These are phyloP conservation scores for Ceuthmochares aereus DNA, from an alignment of 2,113 vertebrate species.

Conservation along the genomic window DNA sequence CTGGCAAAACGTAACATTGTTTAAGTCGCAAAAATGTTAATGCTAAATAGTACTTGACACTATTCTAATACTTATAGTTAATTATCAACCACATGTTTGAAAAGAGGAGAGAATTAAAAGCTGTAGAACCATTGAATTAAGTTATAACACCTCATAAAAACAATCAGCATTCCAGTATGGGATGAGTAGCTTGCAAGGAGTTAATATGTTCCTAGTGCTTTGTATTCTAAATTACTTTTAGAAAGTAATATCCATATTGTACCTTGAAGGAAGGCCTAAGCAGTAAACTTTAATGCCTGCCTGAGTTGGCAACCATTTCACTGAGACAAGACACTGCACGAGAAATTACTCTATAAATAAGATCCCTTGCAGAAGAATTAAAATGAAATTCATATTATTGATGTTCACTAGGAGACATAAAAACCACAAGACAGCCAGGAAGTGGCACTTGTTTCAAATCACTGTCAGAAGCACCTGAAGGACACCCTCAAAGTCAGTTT, in stretches of 20 bases:
- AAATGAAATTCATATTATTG: constrained; percentile 83
- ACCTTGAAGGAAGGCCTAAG: constrained; percentile 80
- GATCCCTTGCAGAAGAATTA: constrained; percentile 82
- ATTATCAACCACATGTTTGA: neutral
- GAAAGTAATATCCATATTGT: constrained; percentile 77
- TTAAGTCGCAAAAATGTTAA: neutral
- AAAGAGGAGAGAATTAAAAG: neutral
- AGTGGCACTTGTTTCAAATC: constrained; percentile 75
- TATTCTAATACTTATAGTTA: neutral
- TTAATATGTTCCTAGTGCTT: constrained; percentile 58
- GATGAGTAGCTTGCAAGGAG: constrained; percentile 43
- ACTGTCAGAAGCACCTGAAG: constrained; percentile 69
- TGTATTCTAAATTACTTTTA: constrained; percentile 75
- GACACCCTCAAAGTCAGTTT: constrained; percentile 74
- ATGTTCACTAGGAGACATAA: constrained; percentile 74
- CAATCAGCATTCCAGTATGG: neutral
- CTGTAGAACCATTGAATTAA: neutral
- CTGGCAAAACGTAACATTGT: neutral
- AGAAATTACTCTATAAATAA: constrained; percentile 86
- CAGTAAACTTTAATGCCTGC: constrained; percentile 82
- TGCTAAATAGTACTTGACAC: neutral
- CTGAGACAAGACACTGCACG: constrained; percentile 77
- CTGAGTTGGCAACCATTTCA: constrained; percentile 82
- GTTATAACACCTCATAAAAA: neutral
- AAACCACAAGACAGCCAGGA: constrained; percentile 68